Base-by-base conservation (phyloP, 2,888 invertebrate genomes). In the Pharmacophagus antenor region DNA sequence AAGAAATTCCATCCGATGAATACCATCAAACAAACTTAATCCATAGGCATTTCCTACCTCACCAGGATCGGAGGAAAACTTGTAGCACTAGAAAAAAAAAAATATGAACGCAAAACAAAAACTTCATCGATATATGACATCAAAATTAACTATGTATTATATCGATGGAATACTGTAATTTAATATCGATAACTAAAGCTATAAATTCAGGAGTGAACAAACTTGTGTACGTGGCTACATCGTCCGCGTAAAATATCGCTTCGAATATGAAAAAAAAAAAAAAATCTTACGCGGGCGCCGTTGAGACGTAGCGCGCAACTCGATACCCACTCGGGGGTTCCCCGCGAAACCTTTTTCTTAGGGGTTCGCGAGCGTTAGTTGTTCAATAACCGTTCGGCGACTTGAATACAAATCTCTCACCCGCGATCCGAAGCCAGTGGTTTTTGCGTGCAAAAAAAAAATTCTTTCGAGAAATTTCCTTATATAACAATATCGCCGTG, bases 321-420 rank as follows among this genome's bases (percentile, higher is more conserved):
- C 42, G 54, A 64, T 65, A 64, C 64, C 66, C 67, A 54, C 55
- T 37, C 49, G 37, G 65, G 63, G 63, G 65, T 62, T 62, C 50
- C 61, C 44, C 46, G 53, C 62, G 63, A 67, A 63, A 63, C 65
- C 62, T 62, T 64, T 61, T 61, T 7, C 42, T 7, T 60, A 63
- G 65, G 64, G 62, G 61, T 62, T 49, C 58, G 59, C 59, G 61
- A 58, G 60, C 61, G 65, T 63, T 61, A 65, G 63, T 64, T 67
- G 55, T 56, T 58, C 67, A 67, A 69, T 69, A 68, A 66, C 63
- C 58, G 62, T 50, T 57, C 59, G 54, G 60, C 54, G 65, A 63
- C 58, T 62, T 61, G 70, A 68, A 69, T 70, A 67, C 68, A 58
- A 66, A 66, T 63, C 44, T 21, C 23, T 37, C 41, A 46, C 21